A percentile compares a stretch with the other conserved stretches of the same genome.
Conservation (phyloP, 2,888 invertebrate genomes). For the Erebia aethiops region DNA sequence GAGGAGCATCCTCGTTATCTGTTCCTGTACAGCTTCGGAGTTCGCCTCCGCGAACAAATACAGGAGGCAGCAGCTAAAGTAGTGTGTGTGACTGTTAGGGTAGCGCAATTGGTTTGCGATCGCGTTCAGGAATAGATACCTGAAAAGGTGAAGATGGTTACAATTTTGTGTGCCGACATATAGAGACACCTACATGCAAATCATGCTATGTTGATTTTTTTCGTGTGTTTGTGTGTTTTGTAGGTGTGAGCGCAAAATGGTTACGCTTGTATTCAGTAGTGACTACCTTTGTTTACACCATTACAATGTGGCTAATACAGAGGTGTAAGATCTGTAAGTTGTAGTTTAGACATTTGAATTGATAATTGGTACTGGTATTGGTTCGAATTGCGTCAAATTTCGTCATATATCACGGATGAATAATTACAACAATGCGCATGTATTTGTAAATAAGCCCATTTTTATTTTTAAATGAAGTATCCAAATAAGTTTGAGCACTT, state of each 20-base stretch:
- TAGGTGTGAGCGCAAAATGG: constrained; percentile 5
- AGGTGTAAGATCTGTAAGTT: too few relatives aligned
- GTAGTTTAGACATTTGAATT: too few relatives aligned
- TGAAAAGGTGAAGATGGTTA: constrained; percentile 52
- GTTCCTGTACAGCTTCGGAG: constrained; percentile 98
- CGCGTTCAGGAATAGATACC: constrained; percentile 98
- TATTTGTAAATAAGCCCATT: too few relatives aligned
- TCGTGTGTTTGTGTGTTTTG: background rate
- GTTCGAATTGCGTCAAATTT: too few relatives aligned
- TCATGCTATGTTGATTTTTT: background rate
- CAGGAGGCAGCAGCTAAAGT: constrained; percentile 98
- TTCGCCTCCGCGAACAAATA: constrained; percentile 99
- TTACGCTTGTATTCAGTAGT: constrained; percentile 6
- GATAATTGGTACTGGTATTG: too few relatives aligned
- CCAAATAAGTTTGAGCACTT: too few relatives aligned
- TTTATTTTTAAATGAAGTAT: too few relatives aligned
- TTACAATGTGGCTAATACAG: too few relatives aligned
- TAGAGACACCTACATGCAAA: constrained; percentile 1
- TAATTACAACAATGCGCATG: too few relatives aligned
- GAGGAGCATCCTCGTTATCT: constrained; percentile 97
- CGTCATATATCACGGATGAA: too few relatives aligned
- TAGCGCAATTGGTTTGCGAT: constrained; percentile 99
- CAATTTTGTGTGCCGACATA: background rate
- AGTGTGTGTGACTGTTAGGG: constrained; percentile 99
- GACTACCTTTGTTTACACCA: background rate